Base-by-base conservation (phyloP, 2,888 invertebrate genomes). In the Drosophila meridionalis region DNA sequence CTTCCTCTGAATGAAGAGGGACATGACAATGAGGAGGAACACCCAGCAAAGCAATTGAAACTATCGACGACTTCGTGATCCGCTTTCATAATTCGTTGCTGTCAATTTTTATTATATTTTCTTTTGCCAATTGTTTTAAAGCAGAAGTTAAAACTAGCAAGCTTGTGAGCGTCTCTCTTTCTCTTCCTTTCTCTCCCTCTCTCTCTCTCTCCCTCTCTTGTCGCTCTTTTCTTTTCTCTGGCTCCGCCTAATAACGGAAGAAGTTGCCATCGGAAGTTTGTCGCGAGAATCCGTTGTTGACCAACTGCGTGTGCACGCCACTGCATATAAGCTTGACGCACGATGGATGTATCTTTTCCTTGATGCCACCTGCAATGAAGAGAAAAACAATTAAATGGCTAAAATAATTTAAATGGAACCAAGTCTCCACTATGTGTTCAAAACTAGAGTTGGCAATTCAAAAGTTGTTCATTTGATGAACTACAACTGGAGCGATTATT, bases 201-300 rank as follows among this genome's bases (percentile, higher is more conserved):
- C 14, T 14, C 40, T 38, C 12, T 42, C 42, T 7, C 40, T 7
- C n/a, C n/a, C 34, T 34, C 38, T 40, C 12, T 14, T 14, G 20
- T 20, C 20, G 20, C 20, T 20, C 12, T 28, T 20, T 14, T 20
- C 14, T n/a, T 0, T 34, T 8, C 32, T 14, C 38, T 7, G 9
- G 5, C 30, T n/a, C 4, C 12, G 6, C 4, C 67, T 94, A 96
- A 91, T 96, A 96, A 90, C 95, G 95, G 93, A 95, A 96, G 72
- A 95, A 95, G 58, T 95, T 95, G 81, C 96, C 96, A 79, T 96
- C 97, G 50, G 96, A 95, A 8, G 95, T 95, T 92, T 97, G 96
- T 82, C 97, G 94, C 69, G 96, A 96, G 93, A 95, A 97, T 3
- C 97, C 97, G 72, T 96, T 96, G 92, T 97, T 97, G 32, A 97